Evolutionary conservation across 2,113 vertebrate species (phyloP).

Genomic region (Gallinago paraguaiae): DNA sequence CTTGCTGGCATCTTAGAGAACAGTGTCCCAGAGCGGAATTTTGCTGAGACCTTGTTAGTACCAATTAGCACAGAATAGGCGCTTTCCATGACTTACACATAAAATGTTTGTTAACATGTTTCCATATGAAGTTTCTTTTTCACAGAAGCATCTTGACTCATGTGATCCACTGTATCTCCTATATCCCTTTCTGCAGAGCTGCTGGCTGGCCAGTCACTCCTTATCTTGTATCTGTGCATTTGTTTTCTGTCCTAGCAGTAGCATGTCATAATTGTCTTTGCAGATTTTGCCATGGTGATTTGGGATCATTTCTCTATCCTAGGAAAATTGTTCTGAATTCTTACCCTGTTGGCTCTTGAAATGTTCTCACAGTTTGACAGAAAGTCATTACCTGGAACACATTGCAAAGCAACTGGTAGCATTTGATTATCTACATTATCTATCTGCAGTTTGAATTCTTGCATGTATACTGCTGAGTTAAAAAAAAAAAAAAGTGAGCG

Average conservation of each 20-base stretch:
- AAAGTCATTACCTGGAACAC: not conserved
- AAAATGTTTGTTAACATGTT: not conserved
- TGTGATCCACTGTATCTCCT: not conserved
- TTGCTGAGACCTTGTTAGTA: not conserved
- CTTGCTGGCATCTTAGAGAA: not conserved
- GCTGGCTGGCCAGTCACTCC: not conserved
- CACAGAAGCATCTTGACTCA: not conserved
- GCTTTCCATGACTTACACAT: not conserved
- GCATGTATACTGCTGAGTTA: not conserved
- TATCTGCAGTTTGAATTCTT: not conserved
- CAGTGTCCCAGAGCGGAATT: not conserved
- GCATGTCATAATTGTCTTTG: not conserved
- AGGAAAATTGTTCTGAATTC: not conserved
- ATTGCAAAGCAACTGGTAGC: not conserved
- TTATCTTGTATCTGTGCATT: not conserved
- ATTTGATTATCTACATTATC: slow-evolving; percentile 1
- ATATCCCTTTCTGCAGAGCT: not conserved
- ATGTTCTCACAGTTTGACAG: not conserved
- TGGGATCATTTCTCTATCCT: not conserved
- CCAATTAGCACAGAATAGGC: not conserved
- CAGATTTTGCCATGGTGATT: not conserved
- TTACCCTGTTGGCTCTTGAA: not conserved
- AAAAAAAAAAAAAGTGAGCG: not conserved
- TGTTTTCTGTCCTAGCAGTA: not conserved
- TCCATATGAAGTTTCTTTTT: not conserved